Conservation (phyloP, 2,113 vertebrate genomes). For the Engraulis encrasicolus region DNA sequence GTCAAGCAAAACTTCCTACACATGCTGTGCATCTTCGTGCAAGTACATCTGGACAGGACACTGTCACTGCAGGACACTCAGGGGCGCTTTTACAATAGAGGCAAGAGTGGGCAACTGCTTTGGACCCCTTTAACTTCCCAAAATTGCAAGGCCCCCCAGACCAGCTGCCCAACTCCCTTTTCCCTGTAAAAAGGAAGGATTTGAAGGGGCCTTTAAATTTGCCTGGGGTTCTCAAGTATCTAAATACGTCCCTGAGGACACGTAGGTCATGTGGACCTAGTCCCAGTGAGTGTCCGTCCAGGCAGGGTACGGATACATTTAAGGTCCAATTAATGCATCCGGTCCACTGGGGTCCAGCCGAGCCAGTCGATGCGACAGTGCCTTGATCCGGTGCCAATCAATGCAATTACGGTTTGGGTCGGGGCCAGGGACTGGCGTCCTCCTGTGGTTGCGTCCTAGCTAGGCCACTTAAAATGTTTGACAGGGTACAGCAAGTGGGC, state of each 20-base stretch:
- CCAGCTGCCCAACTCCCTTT: too few relatives aligned
- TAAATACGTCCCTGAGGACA: neutral
- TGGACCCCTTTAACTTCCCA: too few relatives aligned
- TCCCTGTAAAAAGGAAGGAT: too few relatives aligned
- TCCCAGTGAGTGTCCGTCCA: too few relatives aligned
- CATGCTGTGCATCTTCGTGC: neutral
- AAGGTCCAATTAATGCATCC: constrained; percentile 4
- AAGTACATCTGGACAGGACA: neutral
- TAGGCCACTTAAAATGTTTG: constrained; percentile 4
- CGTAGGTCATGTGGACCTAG: neutral
- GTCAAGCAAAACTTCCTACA: neutral
- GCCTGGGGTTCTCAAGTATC: too few relatives aligned
- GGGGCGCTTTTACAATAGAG: too few relatives aligned
- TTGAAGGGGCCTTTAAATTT: too few relatives aligned
- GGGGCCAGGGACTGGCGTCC: neutral
- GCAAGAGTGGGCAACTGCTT: too few relatives aligned
- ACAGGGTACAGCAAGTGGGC: neutral
- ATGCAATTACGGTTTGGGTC: constrained; percentile 10
- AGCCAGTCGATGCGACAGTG: neutral
- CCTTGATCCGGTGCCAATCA: constrained; percentile 7
- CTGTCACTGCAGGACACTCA: too few relatives aligned
- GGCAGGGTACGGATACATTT: neutral
- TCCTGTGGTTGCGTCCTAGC: neutral
- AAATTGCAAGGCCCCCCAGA: too few relatives aligned
- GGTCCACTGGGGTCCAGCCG: neutral